Evolutionary conservation across 1,140 invertebrate species (phyloP).

Genomic region (Eciton burchellii): DNA sequence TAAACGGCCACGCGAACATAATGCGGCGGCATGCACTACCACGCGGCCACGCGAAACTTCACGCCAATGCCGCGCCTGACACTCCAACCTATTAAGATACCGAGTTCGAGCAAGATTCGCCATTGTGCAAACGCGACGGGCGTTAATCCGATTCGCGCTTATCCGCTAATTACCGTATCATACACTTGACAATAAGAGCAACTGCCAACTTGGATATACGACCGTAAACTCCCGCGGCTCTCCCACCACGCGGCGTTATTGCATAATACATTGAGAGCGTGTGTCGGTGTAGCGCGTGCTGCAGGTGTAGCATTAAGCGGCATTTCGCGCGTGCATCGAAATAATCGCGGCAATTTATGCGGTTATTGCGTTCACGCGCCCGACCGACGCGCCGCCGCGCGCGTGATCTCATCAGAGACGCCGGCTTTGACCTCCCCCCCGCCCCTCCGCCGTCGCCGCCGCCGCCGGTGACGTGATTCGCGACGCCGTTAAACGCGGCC

Average conservation of each 20-base stretch:
- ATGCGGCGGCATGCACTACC: constrained; percentile 46
- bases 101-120: constrained; percentile 70
- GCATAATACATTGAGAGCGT: constrained; percentile 8
- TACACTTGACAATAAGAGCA: constrained; percentile 48
- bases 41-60: constrained; percentile 58
- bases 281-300: not conserved
- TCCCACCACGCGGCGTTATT: constrained; percentile 1
- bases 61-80: constrained; percentile 54
- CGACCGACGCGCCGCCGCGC: no score
- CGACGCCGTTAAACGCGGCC: no score
- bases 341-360: no score
- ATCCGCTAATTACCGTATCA: constrained; percentile 71
- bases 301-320: not conserved
- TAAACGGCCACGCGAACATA: constrained; percentile 55
- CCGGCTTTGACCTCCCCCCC: no score
- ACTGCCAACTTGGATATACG: constrained; percentile 53
- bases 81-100: constrained; percentile 72
- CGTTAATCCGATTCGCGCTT: constrained; percentile 69
- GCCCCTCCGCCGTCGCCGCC: no score
- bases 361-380: no score
- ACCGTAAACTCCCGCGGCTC: constrained; percentile 24
- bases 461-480: no score
- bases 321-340: not conserved
- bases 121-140: constrained; percentile 55
- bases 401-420: no score